Base-by-base conservation (phyloP, 2,797 vertebrate species). In the Euthynnus affinis region DNA sequence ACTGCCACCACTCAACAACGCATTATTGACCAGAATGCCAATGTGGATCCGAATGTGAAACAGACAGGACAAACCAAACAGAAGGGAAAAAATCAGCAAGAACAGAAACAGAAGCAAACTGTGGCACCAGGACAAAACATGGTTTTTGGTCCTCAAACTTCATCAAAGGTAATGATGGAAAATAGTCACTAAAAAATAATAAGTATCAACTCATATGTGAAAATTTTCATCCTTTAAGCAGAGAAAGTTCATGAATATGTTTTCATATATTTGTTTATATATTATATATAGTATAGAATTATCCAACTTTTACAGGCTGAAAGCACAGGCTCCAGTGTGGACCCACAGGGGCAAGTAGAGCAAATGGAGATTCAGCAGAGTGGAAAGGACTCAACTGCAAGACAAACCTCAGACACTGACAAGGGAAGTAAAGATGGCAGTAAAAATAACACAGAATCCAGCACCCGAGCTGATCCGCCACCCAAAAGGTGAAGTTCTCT, bases 21-120 rank as follows among this genome's bases (percentile, higher is more conserved):
- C 1, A 6, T 46, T n/a, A 23, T 44, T 34, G 89, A 93, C 74
- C 87, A 90, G n/a, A 92, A 91, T 25, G 87, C 87, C 44, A 90
- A 92, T 2, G 0, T 66, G 67, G 59, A 91, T 37, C 25, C 34
- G 32, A 89, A 80, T 12, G 34, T 2, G 4, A 89, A 78, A 27
- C 52, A 76, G 48, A 62, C 48, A 2, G 69, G 7, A n/a, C 65
- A 87, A 68, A 51, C 6, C 20, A 85, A 85, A 61, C 79, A 68
- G 46, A 83, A 78, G 22, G 80, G 2, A 13, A 89, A 89, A 23
- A 66, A 14, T 23, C 70, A 77, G 18, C 49, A 78, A 2, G 75
- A 72, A 0, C 71, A 14, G 34, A 75, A 83, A 6, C 65, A 0
- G 48, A 87, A 78, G 3, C 74, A 52, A 4, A 0, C 65, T 44